Evolutionary conservation across 2,113 vertebrate genomes (phyloP), one percentile per base, ranked within the genome.

Genomic region (Noctilio leporinus): DNA sequence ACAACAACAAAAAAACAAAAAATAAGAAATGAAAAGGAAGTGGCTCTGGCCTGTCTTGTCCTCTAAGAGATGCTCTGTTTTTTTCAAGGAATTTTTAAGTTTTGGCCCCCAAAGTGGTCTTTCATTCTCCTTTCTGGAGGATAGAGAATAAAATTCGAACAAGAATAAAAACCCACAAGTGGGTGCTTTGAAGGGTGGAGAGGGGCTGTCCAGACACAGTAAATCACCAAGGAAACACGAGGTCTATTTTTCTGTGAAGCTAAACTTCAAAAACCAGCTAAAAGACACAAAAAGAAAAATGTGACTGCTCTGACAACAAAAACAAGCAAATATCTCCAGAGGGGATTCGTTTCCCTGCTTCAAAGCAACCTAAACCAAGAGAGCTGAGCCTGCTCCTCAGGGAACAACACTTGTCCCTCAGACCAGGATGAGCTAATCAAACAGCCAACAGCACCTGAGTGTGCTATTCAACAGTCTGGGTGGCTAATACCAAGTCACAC

Each of bases 301-400:
- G 91, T 86, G 94, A 93, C 96, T 97, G 95, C 75, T 96, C 82
- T 93, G 95, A 97, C 90, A 95, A 96, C 89, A 96, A 96, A 97
- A 96, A 96, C 96, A 97, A 97, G 96, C 92, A 95, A 95, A 75
- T 95, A 97, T 95, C 95, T 97, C 96, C 90, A 95, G 92, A 95
- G 93, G 92, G 97, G 92, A 95, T 97, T 96, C 96, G 93, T 96
- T 95, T 85, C 72, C 88, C 67, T 83, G 93, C 96, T 97, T 97
- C 95, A 96, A 97, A 97, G 93, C 93, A 92, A 88, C 92, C 45
- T 77, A 97, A 95, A 96, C 91, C 96, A 93, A 95, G 95, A 89
- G 70, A 96, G 88, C 69, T 57, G 55, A 95, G 90, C 87, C 77
- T 78, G 95, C 87, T 69, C 96, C 53, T 0, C 55, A 67, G 91